Percentiles rank a stretch among this genome's conserved stretches.
Conservation (phyloP, 2,113 vertebrate species). For the Cyanoderma ruficeps region DNA sequence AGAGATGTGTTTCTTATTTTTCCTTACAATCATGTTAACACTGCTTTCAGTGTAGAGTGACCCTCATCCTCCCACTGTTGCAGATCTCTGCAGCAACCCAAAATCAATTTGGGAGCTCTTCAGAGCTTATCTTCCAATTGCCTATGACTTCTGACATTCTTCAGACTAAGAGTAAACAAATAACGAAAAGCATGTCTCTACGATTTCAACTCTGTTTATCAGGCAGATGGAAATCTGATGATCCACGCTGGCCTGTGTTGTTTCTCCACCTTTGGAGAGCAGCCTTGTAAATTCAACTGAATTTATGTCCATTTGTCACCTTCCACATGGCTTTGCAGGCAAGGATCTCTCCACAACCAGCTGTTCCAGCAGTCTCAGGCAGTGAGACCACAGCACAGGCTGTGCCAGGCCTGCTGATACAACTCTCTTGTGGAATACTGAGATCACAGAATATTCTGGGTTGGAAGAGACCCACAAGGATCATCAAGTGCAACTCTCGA, state of each 20-base stretch:
- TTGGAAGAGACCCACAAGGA: background rate
- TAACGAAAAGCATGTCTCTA: background rate
- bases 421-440: conserved; percentile 10
- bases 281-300: background rate
- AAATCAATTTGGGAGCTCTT: background rate
- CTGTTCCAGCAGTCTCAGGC: background rate
- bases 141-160: background rate
- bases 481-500: background rate
- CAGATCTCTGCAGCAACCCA: background rate
- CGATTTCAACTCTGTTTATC: background rate
- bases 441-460: background rate
- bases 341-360: background rate
- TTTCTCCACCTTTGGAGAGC: background rate
- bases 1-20: background rate
- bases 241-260: background rate
- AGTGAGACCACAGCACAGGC: background rate
- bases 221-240: background rate
- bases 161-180: background rate
- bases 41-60: background rate
- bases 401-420: background rate
- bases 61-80: background rate
- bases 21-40: background rate
- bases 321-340: background rate
- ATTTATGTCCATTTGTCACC: background rate
- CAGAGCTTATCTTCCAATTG: background rate